A percentile compares a stretch with the other conserved stretches of the same genome.
Evolutionary conservation across 2,797 vertebrate species (phyloP).

Genomic region (Sebastes itinus): DNA sequence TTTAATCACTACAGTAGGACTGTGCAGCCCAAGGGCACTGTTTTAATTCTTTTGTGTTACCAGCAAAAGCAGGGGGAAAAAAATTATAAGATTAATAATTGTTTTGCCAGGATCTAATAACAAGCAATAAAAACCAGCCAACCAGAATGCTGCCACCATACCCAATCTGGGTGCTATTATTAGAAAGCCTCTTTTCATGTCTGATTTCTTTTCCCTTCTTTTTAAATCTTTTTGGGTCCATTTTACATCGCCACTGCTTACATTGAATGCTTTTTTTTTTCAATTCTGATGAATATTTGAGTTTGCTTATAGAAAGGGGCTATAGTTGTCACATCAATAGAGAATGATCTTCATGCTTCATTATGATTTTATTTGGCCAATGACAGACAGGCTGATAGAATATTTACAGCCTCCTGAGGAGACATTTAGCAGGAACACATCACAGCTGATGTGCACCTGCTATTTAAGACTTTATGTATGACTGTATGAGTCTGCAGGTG

Average conservation of each 20-base stretch:
- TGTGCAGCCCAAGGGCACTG: constrained; percentile 90
- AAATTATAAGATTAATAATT: constrained; percentile 97
- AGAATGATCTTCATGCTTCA: constrained; percentile 93
- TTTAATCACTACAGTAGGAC: constrained; percentile 98
- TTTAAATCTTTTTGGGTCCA: constrained; percentile 7
- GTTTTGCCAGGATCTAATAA: constrained; percentile 99
- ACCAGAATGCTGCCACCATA: constrained; percentile 91
- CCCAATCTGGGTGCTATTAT: constrained; percentile 90
- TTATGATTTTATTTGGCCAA: constrained; percentile 87
- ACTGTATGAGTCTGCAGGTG: neutral
- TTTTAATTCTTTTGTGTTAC: constrained; percentile 98
- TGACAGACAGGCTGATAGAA: constrained; percentile 89
- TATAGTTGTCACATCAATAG: constrained; percentile 93
- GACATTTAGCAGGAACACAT: constrained; percentile 90
- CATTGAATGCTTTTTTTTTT: constrained; percentile 88
- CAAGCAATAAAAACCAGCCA: constrained; percentile 98
- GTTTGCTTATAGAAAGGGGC: constrained; percentile 90
- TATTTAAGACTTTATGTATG: constrained; percentile 82
- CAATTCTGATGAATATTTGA: constrained; percentile 94
- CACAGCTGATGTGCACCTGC: constrained; percentile 89
- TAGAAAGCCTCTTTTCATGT: constrained; percentile 78
- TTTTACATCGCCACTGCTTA: constrained; percentile 75
- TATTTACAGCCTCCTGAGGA: constrained; percentile 88
- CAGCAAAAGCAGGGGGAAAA: constrained; percentile 83
- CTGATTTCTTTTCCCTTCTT: neutral